phyloP scores from a whole-genome alignment of 2,888 invertebrate genomes.

The Furcula furcula region DNA sequence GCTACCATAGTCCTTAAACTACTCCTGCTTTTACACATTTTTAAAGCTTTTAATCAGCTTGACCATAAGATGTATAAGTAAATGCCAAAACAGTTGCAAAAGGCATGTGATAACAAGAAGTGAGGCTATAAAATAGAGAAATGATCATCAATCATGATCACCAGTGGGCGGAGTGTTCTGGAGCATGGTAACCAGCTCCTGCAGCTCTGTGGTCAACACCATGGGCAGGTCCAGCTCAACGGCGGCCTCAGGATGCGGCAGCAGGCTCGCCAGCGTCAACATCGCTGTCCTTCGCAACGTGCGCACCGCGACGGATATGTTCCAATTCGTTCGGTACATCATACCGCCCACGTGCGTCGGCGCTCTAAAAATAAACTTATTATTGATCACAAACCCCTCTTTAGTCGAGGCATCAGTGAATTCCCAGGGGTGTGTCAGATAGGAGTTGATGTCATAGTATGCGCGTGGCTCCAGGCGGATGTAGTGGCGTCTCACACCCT shows the following conservation, averaged over 20 bases:
- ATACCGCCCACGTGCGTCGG: conserved; percentile 51
- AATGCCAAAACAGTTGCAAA: conserved; percentile 12
- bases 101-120: conserved; percentile 13
- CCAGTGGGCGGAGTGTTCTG: conserved; percentile 5
- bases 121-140: conserved; percentile 8
- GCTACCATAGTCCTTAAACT: too few relatives aligned
- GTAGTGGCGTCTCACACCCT: conserved; percentile 84
- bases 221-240: conserved; percentile 64
- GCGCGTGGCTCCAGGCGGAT: conserved; percentile 78
- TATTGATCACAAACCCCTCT: conserved; percentile 83
- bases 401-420: conserved; percentile 87
- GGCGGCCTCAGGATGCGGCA: conserved; percentile 51
- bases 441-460: conserved; percentile 87
- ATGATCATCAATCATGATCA: conserved; percentile 13
- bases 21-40: too few relatives aligned
- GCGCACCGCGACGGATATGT: conserved; percentile 77
- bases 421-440: conserved; percentile 92
- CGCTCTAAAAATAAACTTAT: conserved; percentile 72
- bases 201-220: conserved; percentile 58
- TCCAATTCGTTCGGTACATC: conserved; percentile 64
- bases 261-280: conserved; percentile 59
- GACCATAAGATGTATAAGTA: not conserved
- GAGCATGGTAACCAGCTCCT: conserved; percentile 27
- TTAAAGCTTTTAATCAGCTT: too few relatives aligned
- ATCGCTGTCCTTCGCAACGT: conserved; percentile 70